These are phyloP conservation scores for Macquaria australasica DNA, from an alignment of 2,113 vertebrate species.

Conservation along the genomic window DNA sequence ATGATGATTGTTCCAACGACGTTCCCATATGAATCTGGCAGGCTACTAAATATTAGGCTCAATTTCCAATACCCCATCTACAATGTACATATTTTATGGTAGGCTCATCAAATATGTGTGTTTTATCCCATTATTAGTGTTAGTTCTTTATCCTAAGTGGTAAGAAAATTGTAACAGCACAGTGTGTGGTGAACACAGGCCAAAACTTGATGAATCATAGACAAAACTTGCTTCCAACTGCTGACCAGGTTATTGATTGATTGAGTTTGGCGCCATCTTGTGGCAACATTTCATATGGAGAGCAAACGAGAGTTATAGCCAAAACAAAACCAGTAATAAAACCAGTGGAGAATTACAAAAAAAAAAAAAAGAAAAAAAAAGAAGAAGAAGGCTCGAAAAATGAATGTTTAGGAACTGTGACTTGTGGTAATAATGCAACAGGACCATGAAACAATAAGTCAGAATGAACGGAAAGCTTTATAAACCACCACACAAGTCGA, in stretches of 20 bases:
- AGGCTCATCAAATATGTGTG: not conserved
- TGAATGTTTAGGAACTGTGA: not conserved
- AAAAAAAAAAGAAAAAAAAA: too few relatives aligned
- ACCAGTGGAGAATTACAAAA: too few relatives aligned
- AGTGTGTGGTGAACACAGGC: not conserved
- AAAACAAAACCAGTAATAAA: not conserved
- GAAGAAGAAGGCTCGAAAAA: not conserved
- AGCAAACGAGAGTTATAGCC: not conserved
- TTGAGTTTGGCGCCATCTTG: conserved; percentile 71
- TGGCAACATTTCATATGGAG: conserved; percentile 27
- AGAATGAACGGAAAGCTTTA: not conserved
- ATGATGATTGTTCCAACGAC: not conserved
- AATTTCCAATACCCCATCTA: not conserved
- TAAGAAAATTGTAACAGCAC: too few relatives aligned
- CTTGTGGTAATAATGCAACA: not conserved
- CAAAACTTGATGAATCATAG: conserved; percentile 64
- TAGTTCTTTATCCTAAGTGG: not conserved
- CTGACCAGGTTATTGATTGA: conserved; percentile 47
- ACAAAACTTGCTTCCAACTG: conserved; percentile 66
- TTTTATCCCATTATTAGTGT: not conserved
- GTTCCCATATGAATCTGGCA: not conserved
- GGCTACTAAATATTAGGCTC: not conserved
- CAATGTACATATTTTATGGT: not conserved
- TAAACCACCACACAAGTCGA: not conserved
- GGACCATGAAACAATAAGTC: not conserved